A percentile compares a stretch with the other conserved stretches of the same genome.
These are phyloP conservation scores for Catocala fraxini DNA, from an alignment of 2,888 invertebrate species.

Conservation along the genomic window DNA sequence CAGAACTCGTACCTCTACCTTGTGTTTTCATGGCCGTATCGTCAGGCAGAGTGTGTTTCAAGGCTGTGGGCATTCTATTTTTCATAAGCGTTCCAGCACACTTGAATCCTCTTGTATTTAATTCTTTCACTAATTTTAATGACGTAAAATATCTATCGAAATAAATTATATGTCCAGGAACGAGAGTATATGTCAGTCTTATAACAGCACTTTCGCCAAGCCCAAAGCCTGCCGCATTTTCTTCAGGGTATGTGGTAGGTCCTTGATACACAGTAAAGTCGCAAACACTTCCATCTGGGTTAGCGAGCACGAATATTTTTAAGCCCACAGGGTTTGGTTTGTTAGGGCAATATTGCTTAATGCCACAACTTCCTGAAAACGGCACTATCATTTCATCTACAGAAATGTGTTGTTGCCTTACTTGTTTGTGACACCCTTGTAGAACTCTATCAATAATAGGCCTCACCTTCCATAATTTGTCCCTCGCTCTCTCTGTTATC, in stretches of 20 bases:
- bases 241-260: conserved; percentile 1
- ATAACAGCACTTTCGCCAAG: conserved; percentile 1
- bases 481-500: conserved; percentile 18
- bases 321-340: too few relatives aligned
- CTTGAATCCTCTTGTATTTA: conserved; percentile 18
- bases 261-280: conserved; percentile 9
- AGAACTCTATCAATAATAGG: conserved; percentile 23
- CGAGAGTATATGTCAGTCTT: not conserved
- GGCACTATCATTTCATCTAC: conserved; percentile 23
- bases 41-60: not conserved
- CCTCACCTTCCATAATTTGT: conserved; percentile 38
- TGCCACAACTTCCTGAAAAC: conserved; percentile 12
- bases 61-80: conserved; percentile 5
- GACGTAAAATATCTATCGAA: conserved; percentile 20
- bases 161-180: conserved; percentile 2
- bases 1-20: conserved; percentile 14
- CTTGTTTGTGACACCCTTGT: conserved; percentile 22
- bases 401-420: conserved; percentile 24
- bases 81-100: conserved; percentile 32
- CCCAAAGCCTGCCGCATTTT: not conserved
- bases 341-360: too few relatives aligned
- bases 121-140: conserved; percentile 18
- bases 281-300: too few relatives aligned
- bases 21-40: conserved; percentile 6
- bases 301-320: too few relatives aligned